These are phyloP conservation scores for Haliaeetus leucogaster DNA, from an alignment of 2,113 vertebrate species.

Conservation along the genomic window DNA sequence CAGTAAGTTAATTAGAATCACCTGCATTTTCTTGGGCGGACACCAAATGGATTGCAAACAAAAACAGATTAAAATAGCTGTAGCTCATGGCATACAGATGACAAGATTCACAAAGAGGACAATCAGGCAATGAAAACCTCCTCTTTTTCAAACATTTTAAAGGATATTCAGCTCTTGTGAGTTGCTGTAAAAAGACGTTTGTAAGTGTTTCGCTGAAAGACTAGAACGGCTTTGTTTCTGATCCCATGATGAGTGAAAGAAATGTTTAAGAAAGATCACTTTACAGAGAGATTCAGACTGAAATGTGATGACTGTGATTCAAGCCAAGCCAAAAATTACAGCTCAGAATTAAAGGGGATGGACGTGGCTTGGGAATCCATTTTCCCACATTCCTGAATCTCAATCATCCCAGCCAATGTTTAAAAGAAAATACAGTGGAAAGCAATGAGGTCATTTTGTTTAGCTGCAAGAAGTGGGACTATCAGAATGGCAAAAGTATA, in stretches of 20 bases:
- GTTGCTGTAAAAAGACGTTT: constrained; percentile 74
- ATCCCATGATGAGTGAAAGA: constrained; percentile 85
- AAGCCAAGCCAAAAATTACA: constrained; percentile 85
- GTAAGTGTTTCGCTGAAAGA: constrained; percentile 83
- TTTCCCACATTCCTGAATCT: constrained; percentile 84
- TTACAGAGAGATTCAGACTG: constrained; percentile 80
- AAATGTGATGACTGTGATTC: constrained; percentile 80
- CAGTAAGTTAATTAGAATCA: constrained; percentile 89
- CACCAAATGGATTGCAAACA: constrained; percentile 83
- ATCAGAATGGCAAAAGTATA: constrained; percentile 51
- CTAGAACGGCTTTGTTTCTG: constrained; percentile 79
- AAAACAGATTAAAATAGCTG: constrained; percentile 81
- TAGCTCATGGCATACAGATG: constrained; percentile 92
- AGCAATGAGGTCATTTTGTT: constrained; percentile 82
- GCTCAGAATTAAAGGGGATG: constrained; percentile 79
- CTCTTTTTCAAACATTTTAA: constrained; percentile 79
- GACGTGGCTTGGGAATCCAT: constrained; percentile 79
- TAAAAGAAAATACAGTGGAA: constrained; percentile 76
- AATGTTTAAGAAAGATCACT: constrained; percentile 82
- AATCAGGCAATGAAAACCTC: constrained; percentile 84
- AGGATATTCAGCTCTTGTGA: constrained; percentile 90
- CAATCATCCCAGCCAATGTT: constrained; percentile 78
- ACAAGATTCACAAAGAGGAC: constrained; percentile 87
- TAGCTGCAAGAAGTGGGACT: constrained; percentile 59
- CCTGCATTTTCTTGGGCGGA: constrained; percentile 83